phyloP scores from a whole-genome alignment of 2,888 invertebrate genomes.

The Plutella xylostella region DNA sequence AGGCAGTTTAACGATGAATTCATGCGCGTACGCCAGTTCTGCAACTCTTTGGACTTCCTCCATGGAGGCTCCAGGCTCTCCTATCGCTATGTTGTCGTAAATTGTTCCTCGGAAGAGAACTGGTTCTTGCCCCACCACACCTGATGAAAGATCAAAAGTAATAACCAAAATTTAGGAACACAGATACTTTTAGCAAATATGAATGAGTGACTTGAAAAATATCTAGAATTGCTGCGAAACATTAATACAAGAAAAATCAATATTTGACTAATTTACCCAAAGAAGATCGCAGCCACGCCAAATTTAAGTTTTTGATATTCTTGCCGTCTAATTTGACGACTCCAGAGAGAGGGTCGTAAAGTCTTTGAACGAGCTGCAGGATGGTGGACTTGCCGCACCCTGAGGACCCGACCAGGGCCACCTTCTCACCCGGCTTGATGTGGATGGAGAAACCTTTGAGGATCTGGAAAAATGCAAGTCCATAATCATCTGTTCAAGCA shows the following conservation, averaged over 20 bases:
- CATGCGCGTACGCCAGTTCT: slow-evolving; percentile 74
- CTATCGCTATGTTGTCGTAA: slow-evolving; percentile 69
- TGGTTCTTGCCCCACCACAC: slow-evolving; percentile 83
- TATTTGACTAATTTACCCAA: slow-evolving; percentile 68
- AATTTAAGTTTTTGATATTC: slow-evolving; percentile 76
- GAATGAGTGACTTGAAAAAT: too few species aligned
- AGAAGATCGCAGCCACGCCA: slow-evolving; percentile 80
- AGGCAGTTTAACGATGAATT: slow-evolving; percentile 74
- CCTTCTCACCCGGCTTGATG: slow-evolving; percentile 75
- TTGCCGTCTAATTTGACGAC: slow-evolving; percentile 74
- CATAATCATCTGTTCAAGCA: too few species aligned
- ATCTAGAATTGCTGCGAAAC: too few species aligned
- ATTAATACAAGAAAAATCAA: too few species aligned
- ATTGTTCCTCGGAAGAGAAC: slow-evolving; percentile 80
- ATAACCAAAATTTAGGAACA: too few species aligned
- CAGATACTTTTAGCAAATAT: too few species aligned
- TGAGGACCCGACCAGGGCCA: slow-evolving; percentile 79
- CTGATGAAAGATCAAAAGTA: too few species aligned
- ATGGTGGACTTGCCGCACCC: slow-evolving; percentile 88
- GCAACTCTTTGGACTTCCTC: slow-evolving; percentile 73
- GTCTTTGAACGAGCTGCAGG: slow-evolving; percentile 78
- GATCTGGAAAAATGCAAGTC: slow-evolving; percentile 50
- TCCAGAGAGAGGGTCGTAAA: slow-evolving; percentile 75
- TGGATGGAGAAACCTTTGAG: slow-evolving; percentile 75
- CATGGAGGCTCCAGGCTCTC: slow-evolving; percentile 65